phyloP scores from a whole-genome alignment of 2,113 vertebrate species.

The Mellivora capensis region DNA sequence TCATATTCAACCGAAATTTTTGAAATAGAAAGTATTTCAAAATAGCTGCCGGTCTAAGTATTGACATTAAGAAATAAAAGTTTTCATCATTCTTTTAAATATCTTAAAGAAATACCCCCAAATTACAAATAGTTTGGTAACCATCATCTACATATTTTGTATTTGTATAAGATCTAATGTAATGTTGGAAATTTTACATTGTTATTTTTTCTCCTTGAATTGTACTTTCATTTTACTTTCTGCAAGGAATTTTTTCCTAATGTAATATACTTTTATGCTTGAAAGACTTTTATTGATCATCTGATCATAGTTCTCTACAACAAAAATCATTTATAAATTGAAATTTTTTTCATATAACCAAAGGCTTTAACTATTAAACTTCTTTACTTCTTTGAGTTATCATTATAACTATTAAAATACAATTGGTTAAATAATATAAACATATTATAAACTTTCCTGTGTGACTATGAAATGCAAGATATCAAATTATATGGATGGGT shows the following conservation, averaged over 20 bases:
- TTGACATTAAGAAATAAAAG: not conserved
- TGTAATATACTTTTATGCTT: slow-evolving; percentile 38
- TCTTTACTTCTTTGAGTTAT: not conserved
- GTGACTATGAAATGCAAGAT: slow-evolving; percentile 37
- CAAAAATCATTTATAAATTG: slow-evolving; percentile 51
- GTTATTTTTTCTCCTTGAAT: slow-evolving; percentile 27
- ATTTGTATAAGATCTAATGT: not conserved
- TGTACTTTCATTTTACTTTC: not conserved
- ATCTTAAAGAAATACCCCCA: not conserved
- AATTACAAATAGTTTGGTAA: not conserved
- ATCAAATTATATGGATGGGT: not conserved
- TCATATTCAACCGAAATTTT: not conserved
- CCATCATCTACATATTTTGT: not conserved
- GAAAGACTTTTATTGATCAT: slow-evolving; percentile 51
- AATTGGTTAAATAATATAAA: slow-evolving; percentile 12
- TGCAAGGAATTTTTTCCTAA: slow-evolving; percentile 5
- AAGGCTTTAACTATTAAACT: not conserved
- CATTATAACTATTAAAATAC: not conserved
- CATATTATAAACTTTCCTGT: not conserved
- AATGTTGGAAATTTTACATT: not conserved
- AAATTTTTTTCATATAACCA: not conserved
- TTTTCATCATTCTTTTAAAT: not conserved
- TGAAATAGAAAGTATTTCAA: not conserved
- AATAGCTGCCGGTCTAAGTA: not conserved
- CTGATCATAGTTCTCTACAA: not conserved